Conservation (phyloP, 2,113 vertebrate genomes). For the Onychostoma macrolepis region DNA sequence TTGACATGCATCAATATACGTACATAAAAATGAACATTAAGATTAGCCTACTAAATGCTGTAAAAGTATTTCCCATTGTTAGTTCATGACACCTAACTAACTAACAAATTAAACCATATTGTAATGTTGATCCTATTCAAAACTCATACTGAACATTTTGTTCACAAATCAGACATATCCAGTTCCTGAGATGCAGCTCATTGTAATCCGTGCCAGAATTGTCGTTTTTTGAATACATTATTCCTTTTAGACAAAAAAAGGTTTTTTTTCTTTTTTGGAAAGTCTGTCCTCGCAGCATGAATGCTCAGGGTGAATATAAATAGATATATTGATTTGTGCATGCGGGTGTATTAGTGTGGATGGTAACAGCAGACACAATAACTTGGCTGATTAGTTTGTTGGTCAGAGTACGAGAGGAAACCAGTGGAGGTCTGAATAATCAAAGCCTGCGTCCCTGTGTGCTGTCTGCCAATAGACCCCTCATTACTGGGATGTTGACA, state of each 20-base stretch:
- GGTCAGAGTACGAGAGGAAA: constrained; percentile 54
- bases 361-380: constrained; percentile 41
- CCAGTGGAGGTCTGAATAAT: constrained; percentile 51
- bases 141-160: background rate
- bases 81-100: background rate
- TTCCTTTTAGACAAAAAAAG: background rate
- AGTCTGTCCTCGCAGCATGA: constrained; percentile 5
- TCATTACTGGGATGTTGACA: constrained; percentile 56
- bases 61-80: background rate
- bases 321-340: constrained; percentile 41
- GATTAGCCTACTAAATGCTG: background rate
- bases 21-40: background rate
- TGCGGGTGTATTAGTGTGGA: constrained; percentile 30
- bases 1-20: background rate
- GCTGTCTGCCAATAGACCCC: constrained; percentile 54
- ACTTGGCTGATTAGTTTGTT: constrained; percentile 59
- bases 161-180: background rate
- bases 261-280: too few relatives aligned
- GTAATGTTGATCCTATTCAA: background rate
- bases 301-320: constrained; percentile 45
- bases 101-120: background rate
- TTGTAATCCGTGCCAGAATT: background rate
- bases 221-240: background rate
- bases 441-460: constrained; percentile 46
- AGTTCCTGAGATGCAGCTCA: background rate